Base-by-base conservation (phyloP, 2,113 vertebrate species). In the Pavo muticus region DNA sequence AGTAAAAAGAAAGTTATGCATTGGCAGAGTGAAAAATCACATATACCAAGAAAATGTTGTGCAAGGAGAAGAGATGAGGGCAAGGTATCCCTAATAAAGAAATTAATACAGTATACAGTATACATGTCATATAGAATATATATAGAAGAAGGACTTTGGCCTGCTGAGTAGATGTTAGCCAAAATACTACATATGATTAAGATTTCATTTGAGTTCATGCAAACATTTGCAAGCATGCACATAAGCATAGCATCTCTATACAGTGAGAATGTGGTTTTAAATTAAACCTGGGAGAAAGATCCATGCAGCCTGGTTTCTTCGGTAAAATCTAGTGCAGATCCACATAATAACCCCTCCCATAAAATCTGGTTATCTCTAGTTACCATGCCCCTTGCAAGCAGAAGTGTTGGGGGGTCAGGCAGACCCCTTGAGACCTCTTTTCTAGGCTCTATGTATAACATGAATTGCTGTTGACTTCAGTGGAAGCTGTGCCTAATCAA, bases 1-100 rank as follows among this genome's bases (percentile, higher is more conserved):
- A 61, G 32, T 20, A 88, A 93, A 85, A 93, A 91, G 70, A 11
- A 78, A 84, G 89, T 45, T 91, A 77, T 40, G 37, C 48, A n/a
- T 44, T 68, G 64, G 54, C 25, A 78, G 70, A 83, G 40, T 69
- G 27, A 84, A 73, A 95, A 95, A 59, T 85, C 78, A 84, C 50
- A 56, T 27, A 47, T 61, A 71, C 24, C 12, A 40, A 68, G 27
- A 44, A 94, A 45, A 76, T 15, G 67, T 74, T 85, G 12, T 76
- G 45, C 18, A 75, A 89, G 54, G 48, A 90, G 50, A 83, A 72
- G 54, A 82, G 59, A 78, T 27, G 60, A 88, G 37, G 64, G 37
- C 10, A 71, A 45, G 11, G n/a, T 20, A 72, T 47, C 52, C 60
- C 48, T 90, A 86, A 65, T 60, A 40, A 70, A 81, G 52, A 42